Evolutionary conservation across 2,113 vertebrate species (phyloP).

Genomic region (Pyrgilauda ruficollis): DNA sequence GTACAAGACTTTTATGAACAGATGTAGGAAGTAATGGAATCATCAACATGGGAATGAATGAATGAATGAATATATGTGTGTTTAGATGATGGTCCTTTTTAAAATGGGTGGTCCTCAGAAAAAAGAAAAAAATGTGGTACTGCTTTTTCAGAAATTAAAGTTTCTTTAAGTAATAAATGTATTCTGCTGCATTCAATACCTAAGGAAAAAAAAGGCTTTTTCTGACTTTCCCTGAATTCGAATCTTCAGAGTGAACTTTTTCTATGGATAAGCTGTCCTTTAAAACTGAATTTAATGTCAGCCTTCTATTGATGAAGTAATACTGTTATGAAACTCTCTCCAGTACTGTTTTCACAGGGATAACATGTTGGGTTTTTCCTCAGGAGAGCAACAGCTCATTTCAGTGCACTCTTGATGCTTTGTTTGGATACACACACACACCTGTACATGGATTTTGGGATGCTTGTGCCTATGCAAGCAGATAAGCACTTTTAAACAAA

Average conservation of each 20-base stretch:
- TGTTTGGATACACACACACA: neutral
- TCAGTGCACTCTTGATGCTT: neutral
- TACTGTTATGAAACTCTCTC: neutral
- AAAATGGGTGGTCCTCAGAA: neutral
- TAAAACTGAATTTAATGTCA: neutral
- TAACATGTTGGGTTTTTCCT: neutral
- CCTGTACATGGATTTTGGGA: neutral
- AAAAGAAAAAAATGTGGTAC: neutral
- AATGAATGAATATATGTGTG: neutral
- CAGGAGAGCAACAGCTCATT: neutral
- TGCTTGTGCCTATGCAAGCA: slow-evolving; percentile 18
- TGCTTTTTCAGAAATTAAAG: neutral
- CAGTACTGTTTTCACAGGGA: neutral
- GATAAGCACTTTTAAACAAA: slow-evolving; percentile 30
- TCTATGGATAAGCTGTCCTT: neutral
- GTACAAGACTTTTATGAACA: neutral
- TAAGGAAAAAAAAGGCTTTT: neutral
- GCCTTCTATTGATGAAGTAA: neutral
- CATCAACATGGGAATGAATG: neutral
- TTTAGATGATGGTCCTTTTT: neutral
- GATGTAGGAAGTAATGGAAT: neutral
- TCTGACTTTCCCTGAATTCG: neutral
- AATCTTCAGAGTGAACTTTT: neutral
- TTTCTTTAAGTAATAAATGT: neutral
- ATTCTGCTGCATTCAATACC: neutral